Base-by-base conservation (phyloP, 1,140 invertebrate species). In the Orius laevigatus region DNA sequence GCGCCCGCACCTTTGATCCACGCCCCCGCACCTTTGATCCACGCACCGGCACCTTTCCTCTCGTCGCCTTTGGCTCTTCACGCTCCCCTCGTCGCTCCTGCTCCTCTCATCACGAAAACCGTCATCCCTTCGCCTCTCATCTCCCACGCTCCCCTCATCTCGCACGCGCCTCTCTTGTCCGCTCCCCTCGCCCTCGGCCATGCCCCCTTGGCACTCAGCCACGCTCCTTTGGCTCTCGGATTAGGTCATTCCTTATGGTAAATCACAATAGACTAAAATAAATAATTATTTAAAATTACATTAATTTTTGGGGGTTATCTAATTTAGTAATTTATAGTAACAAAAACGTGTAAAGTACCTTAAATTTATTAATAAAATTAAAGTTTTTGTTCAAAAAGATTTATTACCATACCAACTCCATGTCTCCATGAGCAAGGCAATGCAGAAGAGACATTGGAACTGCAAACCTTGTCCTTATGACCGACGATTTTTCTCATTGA, bases 131-230 rank as follows among this genome's bases (percentile, higher is more conserved):
- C 40, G 12, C 38, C 38, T 6, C 14, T 40, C 6, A 40, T 40
- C 38, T 40, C 38, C 14, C 38, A 40, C 38, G 40, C 40, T 6
- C 40, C 40, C 3, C 40, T 42, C 40, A 42, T 42, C 40, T 42
- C 40, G 12, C 40, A 42, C 11, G 40, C 40, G 12, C 40, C 40
- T 3, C 40, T 42, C 15, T 16, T 42, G 12, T 38, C 36, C 3
- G n/a, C n/a, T 3, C n/a, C 36, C 3, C 36, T 16, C 36, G n/a
- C 15, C 36, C 36, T 38, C 36, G 40, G 12, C 4, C 40, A 14
- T 15, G 40, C 40, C 18, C 40, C 40, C 18, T 19, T 42, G 4
- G 12, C 40, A 4, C 10, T 11, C 18, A 11, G 12, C 18, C 40
- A 16, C 11, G 12, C 40, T 4, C 40, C 40, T 11, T 18, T 42